A percentile compares a stretch with the other conserved stretches of the same genome.
phyloP scores from a whole-genome alignment of 2,888 invertebrate genomes.

The Tetramorium bicarinatum region DNA sequence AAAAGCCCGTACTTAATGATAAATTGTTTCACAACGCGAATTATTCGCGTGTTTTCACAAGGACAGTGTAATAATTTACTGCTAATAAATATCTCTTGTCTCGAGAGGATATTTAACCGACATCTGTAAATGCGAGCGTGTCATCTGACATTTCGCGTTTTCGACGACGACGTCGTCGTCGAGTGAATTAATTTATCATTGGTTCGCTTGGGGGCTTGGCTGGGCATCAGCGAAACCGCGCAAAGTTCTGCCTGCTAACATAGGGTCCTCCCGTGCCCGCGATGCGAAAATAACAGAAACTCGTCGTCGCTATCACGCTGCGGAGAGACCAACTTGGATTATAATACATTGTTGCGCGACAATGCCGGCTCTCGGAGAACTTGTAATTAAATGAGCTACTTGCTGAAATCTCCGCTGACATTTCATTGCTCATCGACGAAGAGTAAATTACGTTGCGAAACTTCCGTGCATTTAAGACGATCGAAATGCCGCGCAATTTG shows the following conservation, averaged over 20 bases:
- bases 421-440: constrained; percentile 56
- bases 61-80: neutral
- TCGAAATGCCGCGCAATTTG: constrained; percentile 52
- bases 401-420: constrained; percentile 58
- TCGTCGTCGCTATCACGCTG: constrained; percentile 41
- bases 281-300: constrained; percentile 59
- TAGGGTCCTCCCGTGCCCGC: constrained; percentile 49
- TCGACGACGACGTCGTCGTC: constrained; percentile 33
- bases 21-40: constrained; percentile 3
- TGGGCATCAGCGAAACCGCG: constrained; percentile 51
- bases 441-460: constrained; percentile 59
- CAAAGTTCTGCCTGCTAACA: constrained; percentile 45
- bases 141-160: constrained; percentile 44
- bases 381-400: constrained; percentile 66
- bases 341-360: constrained; percentile 62
- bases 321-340: constrained; percentile 55
- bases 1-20: neutral
- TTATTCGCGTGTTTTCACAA: neutral
- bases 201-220: constrained; percentile 56
- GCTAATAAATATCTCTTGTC: constrained; percentile 24
- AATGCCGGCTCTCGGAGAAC: constrained; percentile 54
- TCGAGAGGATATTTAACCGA: constrained; percentile 35
- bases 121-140: constrained; percentile 19
- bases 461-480: constrained; percentile 55
- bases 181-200: constrained; percentile 56